A percentile compares a stretch with the other conserved stretches of the same genome.
phyloP scores from a whole-genome alignment of 2,113 vertebrate species.

The Ptilorrhoa leucosticta region DNA sequence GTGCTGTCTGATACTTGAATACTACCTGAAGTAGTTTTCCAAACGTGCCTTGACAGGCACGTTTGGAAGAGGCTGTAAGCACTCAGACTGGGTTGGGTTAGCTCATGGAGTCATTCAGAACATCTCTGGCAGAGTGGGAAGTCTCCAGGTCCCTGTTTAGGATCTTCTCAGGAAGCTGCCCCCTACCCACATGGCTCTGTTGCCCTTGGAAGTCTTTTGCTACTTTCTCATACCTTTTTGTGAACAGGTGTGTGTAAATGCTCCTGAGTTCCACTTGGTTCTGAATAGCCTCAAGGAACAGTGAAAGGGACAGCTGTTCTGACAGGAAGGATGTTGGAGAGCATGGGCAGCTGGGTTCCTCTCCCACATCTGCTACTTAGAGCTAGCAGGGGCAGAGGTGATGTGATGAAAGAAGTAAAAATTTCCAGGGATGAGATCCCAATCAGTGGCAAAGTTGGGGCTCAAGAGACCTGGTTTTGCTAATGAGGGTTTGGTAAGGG shows the following conservation, averaged over 20 bases:
- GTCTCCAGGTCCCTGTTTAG: not conserved
- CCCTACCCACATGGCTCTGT: not conserved
- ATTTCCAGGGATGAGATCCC: not conserved
- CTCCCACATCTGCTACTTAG: not conserved
- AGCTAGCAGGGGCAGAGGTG: not conserved
- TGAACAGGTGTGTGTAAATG: not conserved
- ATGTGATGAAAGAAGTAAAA: not conserved
- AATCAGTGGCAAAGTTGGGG: not conserved
- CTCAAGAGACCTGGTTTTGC: not conserved
- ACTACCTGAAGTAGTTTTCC: not conserved
- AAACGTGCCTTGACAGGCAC: not conserved
- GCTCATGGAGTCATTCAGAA: not conserved
- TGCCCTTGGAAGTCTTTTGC: not conserved
- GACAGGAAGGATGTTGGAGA: not conserved
- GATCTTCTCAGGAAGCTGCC: not conserved
- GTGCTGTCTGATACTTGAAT: not conserved
- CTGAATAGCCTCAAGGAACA: not conserved
- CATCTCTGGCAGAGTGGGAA: not conserved
- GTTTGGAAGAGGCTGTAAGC: not conserved
- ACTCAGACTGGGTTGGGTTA: not conserved
- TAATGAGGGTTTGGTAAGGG: rapidly evolving
- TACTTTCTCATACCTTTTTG: not conserved
- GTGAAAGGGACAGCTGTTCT: not conserved
- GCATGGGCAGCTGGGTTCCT: not conserved
- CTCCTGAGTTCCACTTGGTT: not conserved